Percentiles rank a stretch among this genome's conserved stretches.
These are phyloP conservation scores for Hylia prasina DNA, from an alignment of 2,113 vertebrate genomes.

Conservation along the genomic window DNA sequence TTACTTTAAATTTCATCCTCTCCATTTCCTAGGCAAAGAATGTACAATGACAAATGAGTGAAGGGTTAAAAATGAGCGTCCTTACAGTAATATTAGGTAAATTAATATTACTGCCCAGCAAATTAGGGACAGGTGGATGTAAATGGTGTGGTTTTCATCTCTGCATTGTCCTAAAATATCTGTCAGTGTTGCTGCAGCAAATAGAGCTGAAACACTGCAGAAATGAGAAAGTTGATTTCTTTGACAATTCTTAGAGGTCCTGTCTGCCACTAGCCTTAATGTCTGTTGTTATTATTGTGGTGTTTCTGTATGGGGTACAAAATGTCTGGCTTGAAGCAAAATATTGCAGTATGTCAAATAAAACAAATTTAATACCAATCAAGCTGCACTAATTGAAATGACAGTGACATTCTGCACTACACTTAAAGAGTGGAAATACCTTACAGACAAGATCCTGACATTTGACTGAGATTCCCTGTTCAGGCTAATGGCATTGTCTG, in stretches of 20 bases:
- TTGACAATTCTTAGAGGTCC: not conserved
- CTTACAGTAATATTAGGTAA: not conserved
- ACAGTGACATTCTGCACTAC: conserved; percentile 52
- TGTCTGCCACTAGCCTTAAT: not conserved
- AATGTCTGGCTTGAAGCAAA: conserved; percentile 20
- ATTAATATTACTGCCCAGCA: not conserved
- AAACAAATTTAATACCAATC: conserved; percentile 52
- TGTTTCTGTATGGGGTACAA: not conserved
- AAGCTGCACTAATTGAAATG: conserved; percentile 59
- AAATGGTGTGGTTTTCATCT: not conserved
- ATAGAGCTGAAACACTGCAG: not conserved
- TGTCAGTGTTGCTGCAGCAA: not conserved
- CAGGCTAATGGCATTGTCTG: conserved; percentile 22
- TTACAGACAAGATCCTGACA: conserved; percentile 59
- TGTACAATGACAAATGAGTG: not conserved
- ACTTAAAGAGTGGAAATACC: conserved; percentile 36
- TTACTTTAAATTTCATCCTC: not conserved
- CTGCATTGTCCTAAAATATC: not conserved
- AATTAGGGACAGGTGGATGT: not conserved
- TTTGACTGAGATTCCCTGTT: conserved; percentile 43
- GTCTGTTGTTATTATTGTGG: not conserved
- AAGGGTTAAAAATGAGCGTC: not conserved
- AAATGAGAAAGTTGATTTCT: not conserved
- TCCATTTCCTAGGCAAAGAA: not conserved
- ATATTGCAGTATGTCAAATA: conserved; percentile 13